Percentiles rank a stretch among this genome's conserved stretches.
phyloP scores from a whole-genome alignment of 1,140 invertebrate species.

The Plodia interpunctella region DNA sequence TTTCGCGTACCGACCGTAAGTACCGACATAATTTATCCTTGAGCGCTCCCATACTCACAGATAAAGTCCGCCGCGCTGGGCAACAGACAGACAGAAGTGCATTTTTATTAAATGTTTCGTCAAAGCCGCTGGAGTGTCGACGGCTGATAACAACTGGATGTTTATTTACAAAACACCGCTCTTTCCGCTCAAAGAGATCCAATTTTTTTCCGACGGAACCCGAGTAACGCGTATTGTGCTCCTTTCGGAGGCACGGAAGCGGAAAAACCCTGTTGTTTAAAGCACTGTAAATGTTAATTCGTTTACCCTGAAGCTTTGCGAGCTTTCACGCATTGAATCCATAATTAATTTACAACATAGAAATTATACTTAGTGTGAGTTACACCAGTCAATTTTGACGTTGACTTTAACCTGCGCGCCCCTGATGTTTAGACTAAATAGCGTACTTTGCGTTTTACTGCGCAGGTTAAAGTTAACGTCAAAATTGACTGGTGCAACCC shows the following conservation, averaged over 20 bases:
- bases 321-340: slow-evolving; percentile 15
- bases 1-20: slow-evolving; percentile 34
- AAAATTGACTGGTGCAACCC: no score
- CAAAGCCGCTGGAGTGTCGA: slow-evolving; percentile 65
- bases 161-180: slow-evolving; percentile 73
- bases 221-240: slow-evolving; percentile 35
- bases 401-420: no score
- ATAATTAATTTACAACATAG: slow-evolving; percentile 19
- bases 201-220: slow-evolving; percentile 38
- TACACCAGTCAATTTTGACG: no score
- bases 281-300: slow-evolving; percentile 47
- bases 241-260: slow-evolving; percentile 45
- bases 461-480: no score
- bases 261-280: slow-evolving; percentile 46
- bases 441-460: no score
- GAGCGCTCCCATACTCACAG: slow-evolving; percentile 62
- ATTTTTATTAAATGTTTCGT: slow-evolving; percentile 61
- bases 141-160: slow-evolving; percentile 61
- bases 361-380: background rate
- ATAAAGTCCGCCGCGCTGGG: slow-evolving; percentile 61
- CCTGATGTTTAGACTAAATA: no score
- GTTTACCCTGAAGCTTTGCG: slow-evolving; percentile 25
- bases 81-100: slow-evolving; percentile 33
- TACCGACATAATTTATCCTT: slow-evolving; percentile 71
- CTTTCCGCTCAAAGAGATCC: slow-evolving; percentile 59